A percentile compares a stretch with the other conserved stretches of the same genome.
Conservation (phyloP, 2,113 vertebrate genomes). For the Percopsis transmontana region DNA sequence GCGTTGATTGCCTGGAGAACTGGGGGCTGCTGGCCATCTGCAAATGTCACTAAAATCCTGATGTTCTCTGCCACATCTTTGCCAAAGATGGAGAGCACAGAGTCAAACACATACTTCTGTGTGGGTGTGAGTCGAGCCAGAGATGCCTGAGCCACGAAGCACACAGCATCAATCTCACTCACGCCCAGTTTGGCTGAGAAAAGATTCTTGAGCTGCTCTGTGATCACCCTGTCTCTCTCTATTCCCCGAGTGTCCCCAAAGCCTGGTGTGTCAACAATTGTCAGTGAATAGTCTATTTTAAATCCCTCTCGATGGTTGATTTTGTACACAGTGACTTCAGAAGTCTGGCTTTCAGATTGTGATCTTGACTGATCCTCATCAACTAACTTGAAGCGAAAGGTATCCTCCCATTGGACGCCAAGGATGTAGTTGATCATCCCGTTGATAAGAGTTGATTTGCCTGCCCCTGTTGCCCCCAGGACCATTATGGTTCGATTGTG, state of each 20-base stretch:
- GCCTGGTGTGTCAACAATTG: slow-evolving; percentile 70
- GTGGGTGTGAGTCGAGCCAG: slow-evolving; percentile 30
- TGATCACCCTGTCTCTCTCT: slow-evolving; percentile 34
- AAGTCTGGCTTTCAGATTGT: slow-evolving; percentile 63
- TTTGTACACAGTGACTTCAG: slow-evolving; percentile 60
- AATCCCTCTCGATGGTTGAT: slow-evolving; percentile 51
- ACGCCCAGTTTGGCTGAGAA: slow-evolving; percentile 18
- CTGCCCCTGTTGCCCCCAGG: slow-evolving; percentile 61
- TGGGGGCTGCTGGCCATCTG: slow-evolving; percentile 43
- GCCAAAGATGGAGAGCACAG: slow-evolving; percentile 61
- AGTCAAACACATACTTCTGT: slow-evolving; percentile 59
- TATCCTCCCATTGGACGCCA: slow-evolving; percentile 51
- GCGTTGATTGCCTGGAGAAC: slow-evolving; percentile 49
- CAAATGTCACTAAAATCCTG: slow-evolving; percentile 59
- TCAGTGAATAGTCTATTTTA: slow-evolving; percentile 46
- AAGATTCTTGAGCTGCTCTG: slow-evolving; percentile 31
- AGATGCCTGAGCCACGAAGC: slow-evolving; percentile 43
- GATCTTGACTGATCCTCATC: slow-evolving; percentile 17
- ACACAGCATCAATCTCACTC: slow-evolving; percentile 36
- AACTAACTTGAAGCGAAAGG: slow-evolving; percentile 50
- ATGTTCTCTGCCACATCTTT: slow-evolving; percentile 64
- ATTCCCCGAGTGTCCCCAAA: slow-evolving; percentile 65
- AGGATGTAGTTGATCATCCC: slow-evolving; percentile 61
- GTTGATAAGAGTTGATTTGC: slow-evolving; percentile 56
- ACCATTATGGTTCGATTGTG: slow-evolving; percentile 54